phyloP scores from a whole-genome alignment of 1,140 invertebrate genomes.

The Trichoplusia ni region DNA sequence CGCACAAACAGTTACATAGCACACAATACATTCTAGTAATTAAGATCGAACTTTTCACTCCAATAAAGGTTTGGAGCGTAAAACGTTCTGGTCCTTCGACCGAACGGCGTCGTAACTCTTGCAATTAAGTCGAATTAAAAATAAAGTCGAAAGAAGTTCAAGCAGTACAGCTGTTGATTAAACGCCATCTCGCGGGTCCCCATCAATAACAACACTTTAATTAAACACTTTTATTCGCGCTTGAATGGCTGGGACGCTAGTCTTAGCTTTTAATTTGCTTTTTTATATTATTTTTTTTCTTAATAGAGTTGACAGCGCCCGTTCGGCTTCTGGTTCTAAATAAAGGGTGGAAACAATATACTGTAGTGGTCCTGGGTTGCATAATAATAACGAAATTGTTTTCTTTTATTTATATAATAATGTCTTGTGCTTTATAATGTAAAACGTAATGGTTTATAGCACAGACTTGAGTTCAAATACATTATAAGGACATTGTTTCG shows the following conservation, averaged over 20 bases:
- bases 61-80: slow-evolving; percentile 52
- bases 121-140: slow-evolving; percentile 75
- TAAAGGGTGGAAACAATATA: slow-evolving; percentile 57
- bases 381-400: slow-evolving; percentile 20
- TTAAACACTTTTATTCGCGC: slow-evolving; percentile 78
- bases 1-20: slow-evolving; percentile 30
- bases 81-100: slow-evolving; percentile 49
- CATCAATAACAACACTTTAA: slow-evolving; percentile 80
- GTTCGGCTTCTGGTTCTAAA: slow-evolving; percentile 40
- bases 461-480: too few species aligned
- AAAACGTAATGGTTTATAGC: slow-evolving; percentile 11
- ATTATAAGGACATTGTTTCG: too few species aligned
- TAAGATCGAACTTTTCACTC: slow-evolving; percentile 48
- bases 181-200: slow-evolving; percentile 76
- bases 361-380: slow-evolving; percentile 21
- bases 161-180: slow-evolving; percentile 66
- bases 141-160: slow-evolving; percentile 64
- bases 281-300: slow-evolving; percentile 62
- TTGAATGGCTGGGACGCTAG: slow-evolving; percentile 64
- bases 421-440: slow-evolving; percentile 13
- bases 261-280: slow-evolving; percentile 70
- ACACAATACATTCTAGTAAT: slow-evolving; percentile 49
- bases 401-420: slow-evolving; percentile 27
- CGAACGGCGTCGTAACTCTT: slow-evolving; percentile 59
- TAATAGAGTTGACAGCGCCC: slow-evolving; percentile 48